These are phyloP conservation scores for Cydia splendana DNA, from an alignment of 1,140 invertebrate species.

Conservation along the genomic window DNA sequence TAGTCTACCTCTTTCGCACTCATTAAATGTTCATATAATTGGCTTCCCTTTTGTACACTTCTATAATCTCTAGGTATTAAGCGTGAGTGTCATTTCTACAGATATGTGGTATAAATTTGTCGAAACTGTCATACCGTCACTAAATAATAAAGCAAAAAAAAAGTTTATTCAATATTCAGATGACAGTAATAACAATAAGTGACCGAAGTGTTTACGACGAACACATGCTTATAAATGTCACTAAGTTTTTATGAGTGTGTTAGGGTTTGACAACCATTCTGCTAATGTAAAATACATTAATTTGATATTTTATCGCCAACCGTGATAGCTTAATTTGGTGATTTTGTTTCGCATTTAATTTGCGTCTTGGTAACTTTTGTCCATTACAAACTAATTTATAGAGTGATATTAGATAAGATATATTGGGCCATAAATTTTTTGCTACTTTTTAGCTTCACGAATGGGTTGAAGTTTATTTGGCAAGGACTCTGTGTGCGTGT, in stretches of 20 bases:
- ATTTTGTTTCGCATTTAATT: slow-evolving; percentile 50
- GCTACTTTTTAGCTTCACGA: neutral
- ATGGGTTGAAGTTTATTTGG: neutral
- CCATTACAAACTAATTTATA: slow-evolving; percentile 9
- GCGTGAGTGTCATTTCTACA: too few relatives aligned
- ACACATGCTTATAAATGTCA: slow-evolving; percentile 57
- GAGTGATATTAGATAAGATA: slow-evolving; percentile 22
- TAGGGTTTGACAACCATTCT: slow-evolving; percentile 61
- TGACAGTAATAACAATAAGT: slow-evolving; percentile 8
- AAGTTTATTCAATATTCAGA: slow-evolving; percentile 1
- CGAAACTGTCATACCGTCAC: neutral
- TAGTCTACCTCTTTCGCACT: too few relatives aligned
- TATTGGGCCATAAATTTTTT: slow-evolving; percentile 5
- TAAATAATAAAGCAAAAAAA: neutral
- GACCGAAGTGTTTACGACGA: slow-evolving; percentile 9
- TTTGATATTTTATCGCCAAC: slow-evolving; percentile 62
- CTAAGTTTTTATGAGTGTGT: slow-evolving; percentile 59
- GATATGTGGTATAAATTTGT: neutral
- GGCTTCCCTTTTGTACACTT: too few relatives aligned
- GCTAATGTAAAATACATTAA: slow-evolving; percentile 72
- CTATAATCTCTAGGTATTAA: too few relatives aligned
- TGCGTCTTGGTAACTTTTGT: slow-evolving; percentile 15
- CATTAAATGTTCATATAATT: too few relatives aligned
- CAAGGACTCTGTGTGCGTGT: neutral
- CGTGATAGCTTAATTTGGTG: slow-evolving; percentile 67